phyloP scores from a whole-genome alignment of 2,888 invertebrate genomes.

The Aelia acuminata region DNA sequence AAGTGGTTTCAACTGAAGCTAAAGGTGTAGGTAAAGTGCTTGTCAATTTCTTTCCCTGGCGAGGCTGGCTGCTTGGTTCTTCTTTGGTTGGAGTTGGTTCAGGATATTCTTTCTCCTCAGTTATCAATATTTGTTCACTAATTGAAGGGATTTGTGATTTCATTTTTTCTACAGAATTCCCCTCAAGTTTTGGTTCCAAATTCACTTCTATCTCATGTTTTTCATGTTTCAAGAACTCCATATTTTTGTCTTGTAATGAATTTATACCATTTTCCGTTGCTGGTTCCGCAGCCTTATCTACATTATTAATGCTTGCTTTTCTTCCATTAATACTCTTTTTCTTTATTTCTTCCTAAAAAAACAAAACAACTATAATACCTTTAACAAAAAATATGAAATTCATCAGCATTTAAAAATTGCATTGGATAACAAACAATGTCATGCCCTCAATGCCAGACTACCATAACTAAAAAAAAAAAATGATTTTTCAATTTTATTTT shows the following conservation, averaged over 20 bases:
- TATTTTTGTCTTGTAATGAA: neutral
- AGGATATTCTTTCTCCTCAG: neutral
- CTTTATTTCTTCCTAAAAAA: neutral
- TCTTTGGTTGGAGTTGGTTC: neutral
- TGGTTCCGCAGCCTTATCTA: neutral
- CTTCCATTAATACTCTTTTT: neutral
- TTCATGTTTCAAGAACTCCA: constrained; percentile 21
- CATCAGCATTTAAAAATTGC: neutral
- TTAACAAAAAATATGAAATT: neutral
- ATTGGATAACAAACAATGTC: neutral
- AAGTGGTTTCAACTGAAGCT: constrained; percentile 44
- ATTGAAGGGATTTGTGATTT: neutral
- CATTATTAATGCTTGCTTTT: neutral
- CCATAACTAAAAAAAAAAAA: no score
- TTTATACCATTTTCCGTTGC: neutral
- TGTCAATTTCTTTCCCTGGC: neutral
- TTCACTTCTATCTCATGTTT: constrained; percentile 15
- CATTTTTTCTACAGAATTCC: neutral
- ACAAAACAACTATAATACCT: neutral
- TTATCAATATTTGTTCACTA: neutral
- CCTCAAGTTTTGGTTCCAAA: neutral
- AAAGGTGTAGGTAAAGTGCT: constrained; percentile 18
- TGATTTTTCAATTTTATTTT: no score
- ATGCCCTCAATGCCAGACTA: no score
- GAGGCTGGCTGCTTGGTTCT: neutral